Conservation (phyloP, 1,140 invertebrate species). For the Gryllus bimaculatus region DNA sequence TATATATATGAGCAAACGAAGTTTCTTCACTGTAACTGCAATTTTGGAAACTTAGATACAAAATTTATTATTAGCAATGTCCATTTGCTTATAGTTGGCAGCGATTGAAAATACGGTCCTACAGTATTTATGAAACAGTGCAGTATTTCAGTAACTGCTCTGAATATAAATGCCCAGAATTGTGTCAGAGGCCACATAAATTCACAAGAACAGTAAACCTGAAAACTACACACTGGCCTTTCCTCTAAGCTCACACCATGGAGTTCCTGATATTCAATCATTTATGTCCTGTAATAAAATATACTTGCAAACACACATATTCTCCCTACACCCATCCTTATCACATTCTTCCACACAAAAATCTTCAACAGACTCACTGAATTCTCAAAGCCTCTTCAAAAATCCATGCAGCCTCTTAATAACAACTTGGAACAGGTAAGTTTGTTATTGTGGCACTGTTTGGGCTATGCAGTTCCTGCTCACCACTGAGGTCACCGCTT, state of each 20-base stretch:
- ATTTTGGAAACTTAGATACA: too few relatives aligned
- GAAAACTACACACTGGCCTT: not conserved
- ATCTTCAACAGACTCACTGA: not conserved
- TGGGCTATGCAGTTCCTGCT: not conserved
- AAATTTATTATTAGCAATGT: too few relatives aligned
- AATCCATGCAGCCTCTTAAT: not conserved
- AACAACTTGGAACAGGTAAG: not conserved
- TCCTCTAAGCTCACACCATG: not conserved
- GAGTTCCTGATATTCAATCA: not conserved
- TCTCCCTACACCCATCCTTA: not conserved
- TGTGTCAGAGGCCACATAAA: not conserved
- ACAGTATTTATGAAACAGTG: too few relatives aligned
- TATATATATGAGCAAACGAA: too few relatives aligned
- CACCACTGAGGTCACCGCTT: not conserved
- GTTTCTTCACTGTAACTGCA: too few relatives aligned
- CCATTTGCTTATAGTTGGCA: too few relatives aligned
- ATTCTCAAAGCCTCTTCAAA: not conserved
- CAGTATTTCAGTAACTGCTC: not conserved
- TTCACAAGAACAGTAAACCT: not conserved
- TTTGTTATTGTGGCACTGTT: not conserved
- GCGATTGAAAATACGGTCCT: too few relatives aligned
- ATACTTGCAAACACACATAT: not conserved
- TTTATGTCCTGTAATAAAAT: not conserved
- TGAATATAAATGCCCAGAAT: not conserved
- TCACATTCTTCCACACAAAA: not conserved